Evolutionary conservation across 2,888 invertebrate genomes (phyloP), one percentile per base, ranked within the genome.

Genomic region (Lymantria dispar): DNA sequence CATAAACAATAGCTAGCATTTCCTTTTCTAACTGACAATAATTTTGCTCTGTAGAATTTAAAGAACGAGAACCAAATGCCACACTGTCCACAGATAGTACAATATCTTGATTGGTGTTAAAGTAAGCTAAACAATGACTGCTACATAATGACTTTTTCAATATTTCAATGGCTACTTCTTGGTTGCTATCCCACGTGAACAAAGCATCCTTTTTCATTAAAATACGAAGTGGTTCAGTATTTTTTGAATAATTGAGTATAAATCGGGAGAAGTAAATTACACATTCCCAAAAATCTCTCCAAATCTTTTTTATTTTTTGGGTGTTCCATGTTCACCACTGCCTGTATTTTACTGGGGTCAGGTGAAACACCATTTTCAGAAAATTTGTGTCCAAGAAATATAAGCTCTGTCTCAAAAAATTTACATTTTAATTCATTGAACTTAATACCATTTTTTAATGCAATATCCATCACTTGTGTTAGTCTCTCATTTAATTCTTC

Each of bases 1-100:
- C 70, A 52, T 49, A 67, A 8, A 63, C 63, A 8, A 70, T 53
- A 11, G 66, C 64, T 7, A 70, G 37, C 36, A 69, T 49, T 53
- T 74, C 68, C 52, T 72, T 71, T 53, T 73, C 68, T 8, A 71
- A 54, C 40, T 68, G 63, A 45, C 53, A 58, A 43, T 69, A 70
- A 37, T 58, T 51, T 54, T 62, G 36, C 41, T 60, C 52, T 22
- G 60, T 48, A 0, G 8, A 3, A 10, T 22, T 53, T 0, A 53
- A 12, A 0, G 44, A 0, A 11, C 30, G 13, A 9, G 53, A 49
- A 0, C 33, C 44, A 45, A 15, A 50, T 0, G 46, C 49, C 3
- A 47, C 22, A 7, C 11, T n/a, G 12, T 42, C 33, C 0, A 37
- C 45, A 0, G 45, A 45, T 13, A 43, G 13, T 8, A 13, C 5